Evolutionary conservation across 2,888 invertebrate genomes (phyloP), one percentile per base, ranked within the genome.

Genomic region (Strigamia maritima): DNA sequence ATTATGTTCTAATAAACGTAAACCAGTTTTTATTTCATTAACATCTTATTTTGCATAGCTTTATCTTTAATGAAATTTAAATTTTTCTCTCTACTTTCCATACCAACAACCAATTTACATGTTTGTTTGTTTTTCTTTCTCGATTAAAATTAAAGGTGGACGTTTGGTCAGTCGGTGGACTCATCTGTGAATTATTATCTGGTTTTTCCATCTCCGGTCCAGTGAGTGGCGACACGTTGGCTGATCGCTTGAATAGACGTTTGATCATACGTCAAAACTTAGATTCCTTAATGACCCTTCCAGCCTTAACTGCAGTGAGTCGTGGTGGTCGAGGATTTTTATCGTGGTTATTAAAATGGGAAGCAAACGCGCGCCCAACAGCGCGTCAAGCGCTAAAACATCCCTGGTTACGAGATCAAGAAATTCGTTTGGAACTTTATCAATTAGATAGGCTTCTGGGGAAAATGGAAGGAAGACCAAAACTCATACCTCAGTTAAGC

Each of bases 81-180:
- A n/a, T n/a, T n/a, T n/a, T n/a, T n/a, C n/a, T n/a, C n/a, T n/a
- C n/a, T n/a, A n/a, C n/a, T n/a, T n/a, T n/a, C n/a, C n/a, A n/a
- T n/a, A n/a, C n/a, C n/a, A n/a, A n/a, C n/a, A n/a, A n/a, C n/a
- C n/a, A n/a, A n/a, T n/a, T n/a, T n/a, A n/a, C n/a, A n/a, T n/a
- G n/a, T n/a, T n/a, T n/a, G n/a, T n/a, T n/a, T n/a, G n/a, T n/a
- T n/a, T n/a, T n/a, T n/a, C n/a, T n/a, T n/a, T n/a, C n/a, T n/a
- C n/a, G n/a, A 14, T 44, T 44, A 44, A 10, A 44, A 49, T 16
- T 31, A 22, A 28, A 78, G 78, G 70, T 78, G 28, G 78, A 78
- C 22, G 70, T 78, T 28, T 78, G 78, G 78, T 60, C 78, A 14
- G 78, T 78, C 16, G 78, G 78, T 35, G 78, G 65, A 2, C 38